Evolutionary conservation across 2,797 vertebrate genomes (phyloP).

Genomic region (Phylloscopus collybita): DNA sequence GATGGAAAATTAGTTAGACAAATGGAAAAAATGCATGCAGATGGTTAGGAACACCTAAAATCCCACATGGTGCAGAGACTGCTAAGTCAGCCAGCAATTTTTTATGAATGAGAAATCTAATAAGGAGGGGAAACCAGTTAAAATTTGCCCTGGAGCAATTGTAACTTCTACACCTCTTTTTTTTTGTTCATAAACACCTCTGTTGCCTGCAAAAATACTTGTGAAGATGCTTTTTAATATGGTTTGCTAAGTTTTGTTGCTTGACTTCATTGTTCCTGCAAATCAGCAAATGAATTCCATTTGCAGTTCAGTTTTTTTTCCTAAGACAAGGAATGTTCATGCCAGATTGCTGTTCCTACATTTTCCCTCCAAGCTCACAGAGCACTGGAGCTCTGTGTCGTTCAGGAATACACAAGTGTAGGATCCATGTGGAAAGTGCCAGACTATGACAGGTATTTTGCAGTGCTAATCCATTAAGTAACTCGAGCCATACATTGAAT

Average conservation of each 20-base stretch:
- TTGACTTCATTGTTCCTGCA: conserved; percentile 55
- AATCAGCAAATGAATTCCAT: conserved; percentile 56
- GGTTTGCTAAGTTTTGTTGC: conserved; percentile 34
- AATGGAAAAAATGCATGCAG: not conserved
- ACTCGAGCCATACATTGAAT: not conserved
- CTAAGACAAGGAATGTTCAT: not conserved
- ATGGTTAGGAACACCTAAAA: conserved; percentile 39
- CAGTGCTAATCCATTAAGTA: not conserved
- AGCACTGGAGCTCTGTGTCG: not conserved
- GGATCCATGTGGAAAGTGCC: not conserved
- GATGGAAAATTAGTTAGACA: not conserved
- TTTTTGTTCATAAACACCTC: conserved; percentile 49
- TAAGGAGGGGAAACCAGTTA: conserved; percentile 33
- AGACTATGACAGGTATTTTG: not conserved
- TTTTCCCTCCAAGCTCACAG: not conserved
- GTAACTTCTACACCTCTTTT: conserved; percentile 25
- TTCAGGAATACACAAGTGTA: not conserved
- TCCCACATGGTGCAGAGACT: conserved; percentile 7
- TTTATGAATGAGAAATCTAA: conserved; percentile 60
- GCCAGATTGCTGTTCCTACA: conserved; percentile 13
- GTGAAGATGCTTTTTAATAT: conserved; percentile 48
- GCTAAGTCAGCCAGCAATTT: conserved; percentile 37
- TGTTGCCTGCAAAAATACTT: conserved; percentile 54
- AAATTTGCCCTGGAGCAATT: conserved; percentile 42
- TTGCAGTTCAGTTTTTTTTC: not conserved